A percentile compares a stretch with the other conserved stretches of the same genome.
These are phyloP conservation scores for Leucania comma DNA, from an alignment of 2,888 invertebrate genomes.

Conservation along the genomic window DNA sequence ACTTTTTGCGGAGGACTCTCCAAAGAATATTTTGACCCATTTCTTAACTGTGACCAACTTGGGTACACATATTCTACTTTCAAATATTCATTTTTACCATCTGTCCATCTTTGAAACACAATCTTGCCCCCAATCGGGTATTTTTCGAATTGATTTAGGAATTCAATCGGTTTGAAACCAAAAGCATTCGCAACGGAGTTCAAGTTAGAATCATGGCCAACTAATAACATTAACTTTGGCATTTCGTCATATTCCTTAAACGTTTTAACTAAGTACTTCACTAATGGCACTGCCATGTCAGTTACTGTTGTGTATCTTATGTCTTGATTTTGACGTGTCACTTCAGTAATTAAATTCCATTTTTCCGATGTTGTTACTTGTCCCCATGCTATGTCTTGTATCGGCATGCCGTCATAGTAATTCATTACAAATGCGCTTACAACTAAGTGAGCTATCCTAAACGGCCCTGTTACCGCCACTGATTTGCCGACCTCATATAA, in stretches of 20 bases:
- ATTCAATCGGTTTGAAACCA: slow-evolving; percentile 27
- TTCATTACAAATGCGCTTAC: slow-evolving; percentile 49
- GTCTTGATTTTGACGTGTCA: slow-evolving; percentile 24
- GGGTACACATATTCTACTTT: slow-evolving; percentile 55
- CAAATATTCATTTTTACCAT: slow-evolving; percentile 47
- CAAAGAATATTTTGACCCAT: slow-evolving; percentile 33
- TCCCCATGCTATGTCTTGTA: slow-evolving; percentile 57
- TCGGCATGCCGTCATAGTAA: slow-evolving; percentile 50
- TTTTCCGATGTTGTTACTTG: slow-evolving; percentile 30
- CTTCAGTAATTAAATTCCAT: slow-evolving; percentile 46
- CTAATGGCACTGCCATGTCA: slow-evolving; percentile 33
- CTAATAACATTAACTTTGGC: slow-evolving; percentile 49
- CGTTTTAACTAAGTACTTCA: slow-evolving; percentile 30
- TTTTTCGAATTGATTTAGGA: slow-evolving; percentile 48
- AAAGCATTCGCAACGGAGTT: slow-evolving; percentile 28
- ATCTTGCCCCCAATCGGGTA: slow-evolving; percentile 55
- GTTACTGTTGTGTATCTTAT: slow-evolving; percentile 38
- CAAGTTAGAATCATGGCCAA: slow-evolving; percentile 58
- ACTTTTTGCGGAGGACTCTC: slow-evolving; percentile 38
- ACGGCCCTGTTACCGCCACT: slow-evolving; percentile 16
- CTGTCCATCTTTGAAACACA: slow-evolving; percentile 59
- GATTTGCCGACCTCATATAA: slow-evolving; percentile 12
- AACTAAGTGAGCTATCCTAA: slow-evolving; percentile 9
- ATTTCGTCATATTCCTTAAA: slow-evolving; percentile 42
- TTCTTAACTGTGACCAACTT: slow-evolving; percentile 45